Conservation (phyloP, 2,888 invertebrate genomes). For the Acleris cristana region DNA sequence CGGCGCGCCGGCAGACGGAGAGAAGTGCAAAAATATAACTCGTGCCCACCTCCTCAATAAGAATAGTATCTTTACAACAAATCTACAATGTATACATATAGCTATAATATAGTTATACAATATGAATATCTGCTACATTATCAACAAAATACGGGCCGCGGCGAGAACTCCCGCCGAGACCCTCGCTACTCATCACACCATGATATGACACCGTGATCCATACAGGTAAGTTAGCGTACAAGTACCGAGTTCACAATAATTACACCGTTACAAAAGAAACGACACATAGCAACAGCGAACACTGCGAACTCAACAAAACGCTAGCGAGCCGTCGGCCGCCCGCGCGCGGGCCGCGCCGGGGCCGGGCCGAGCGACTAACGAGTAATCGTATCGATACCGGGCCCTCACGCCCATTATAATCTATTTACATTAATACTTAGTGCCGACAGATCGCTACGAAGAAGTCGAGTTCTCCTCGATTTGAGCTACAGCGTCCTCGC, state of each 20-base stretch:
- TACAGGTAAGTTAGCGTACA: slow-evolving; percentile 46
- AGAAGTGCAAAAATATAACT: slow-evolving; percentile 73
- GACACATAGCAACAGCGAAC: slow-evolving; percentile 43
- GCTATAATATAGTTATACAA: slow-evolving; percentile 50
- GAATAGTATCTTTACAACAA: slow-evolving; percentile 50
- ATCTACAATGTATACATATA: slow-evolving; percentile 60
- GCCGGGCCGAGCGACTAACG: slow-evolving; percentile 57
- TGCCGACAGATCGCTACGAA: slow-evolving; percentile 27
- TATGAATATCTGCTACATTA: slow-evolving; percentile 57
- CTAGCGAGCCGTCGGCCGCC: slow-evolving; percentile 19
- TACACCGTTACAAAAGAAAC: slow-evolving; percentile 38
- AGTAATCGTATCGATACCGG: not conserved
- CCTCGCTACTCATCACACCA: slow-evolving; percentile 64
- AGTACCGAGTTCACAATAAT: slow-evolving; percentile 24
- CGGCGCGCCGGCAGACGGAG: slow-evolving; percentile 32
- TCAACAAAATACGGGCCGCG: slow-evolving; percentile 58
- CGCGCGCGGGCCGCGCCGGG: slow-evolving; percentile 25
- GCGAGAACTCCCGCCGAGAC: slow-evolving; percentile 31
- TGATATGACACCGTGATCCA: slow-evolving; percentile 73
- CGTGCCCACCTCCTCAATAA: slow-evolving; percentile 36
- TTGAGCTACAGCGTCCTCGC: slow-evolving; percentile 14
- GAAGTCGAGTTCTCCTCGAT: slow-evolving; percentile 17
- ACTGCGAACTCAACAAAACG: slow-evolving; percentile 39
- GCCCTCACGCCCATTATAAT: not conserved
- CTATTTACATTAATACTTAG: slow-evolving; percentile 34